Evolutionary conservation across 1,140 invertebrate genomes (phyloP), one percentile per base, ranked within the genome.

Genomic region (Araneus ventricosus): DNA sequence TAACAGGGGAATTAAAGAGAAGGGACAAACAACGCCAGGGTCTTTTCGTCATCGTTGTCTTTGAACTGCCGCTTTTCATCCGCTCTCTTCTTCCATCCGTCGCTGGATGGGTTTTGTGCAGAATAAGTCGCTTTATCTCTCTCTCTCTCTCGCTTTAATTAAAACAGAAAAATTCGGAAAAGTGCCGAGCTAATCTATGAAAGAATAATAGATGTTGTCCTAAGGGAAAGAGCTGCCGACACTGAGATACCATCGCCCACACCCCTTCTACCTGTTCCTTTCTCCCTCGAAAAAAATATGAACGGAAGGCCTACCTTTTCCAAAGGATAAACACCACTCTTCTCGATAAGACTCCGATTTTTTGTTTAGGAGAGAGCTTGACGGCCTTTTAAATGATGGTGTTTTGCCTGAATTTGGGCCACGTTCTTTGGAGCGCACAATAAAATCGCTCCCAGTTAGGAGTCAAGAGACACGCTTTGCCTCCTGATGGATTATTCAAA

Each of bases 1-100:
- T 93, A 93, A 93, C 92, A 89, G 92, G 92, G 87, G 92, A 93
- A 89, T 88, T 93, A 93, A 93, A 93, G 91, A 93, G 92, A 87
- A 93, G 86, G 92, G 61, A 93, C 92, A 93, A 88, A 93, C 87
- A 93, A 82, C 52, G 80, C 59, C 57, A 90, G 92, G 90, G 75
- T 89, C 92, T 84, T 84, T 82, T 93, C 92, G 92, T 93, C 92
- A 93, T 88, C 91, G 84, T 88, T 93, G 91, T 93, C 92, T 93
- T 93, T 93, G 84, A 93, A 93, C 92, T 93, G 45, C 92, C 92
- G 85, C 92, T 88, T 88, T 87, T 93, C 86, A 89, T 84, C 75
- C 87, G 34, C 63, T 88, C 63, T 93, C 84, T 88, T 88, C 91
- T 87, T 88, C 90, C 59, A 88, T 63, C 27, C 57, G n/a, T 61